Conservation (phyloP, 2,797 vertebrate genomes). For the Spea hammondii region DNA sequence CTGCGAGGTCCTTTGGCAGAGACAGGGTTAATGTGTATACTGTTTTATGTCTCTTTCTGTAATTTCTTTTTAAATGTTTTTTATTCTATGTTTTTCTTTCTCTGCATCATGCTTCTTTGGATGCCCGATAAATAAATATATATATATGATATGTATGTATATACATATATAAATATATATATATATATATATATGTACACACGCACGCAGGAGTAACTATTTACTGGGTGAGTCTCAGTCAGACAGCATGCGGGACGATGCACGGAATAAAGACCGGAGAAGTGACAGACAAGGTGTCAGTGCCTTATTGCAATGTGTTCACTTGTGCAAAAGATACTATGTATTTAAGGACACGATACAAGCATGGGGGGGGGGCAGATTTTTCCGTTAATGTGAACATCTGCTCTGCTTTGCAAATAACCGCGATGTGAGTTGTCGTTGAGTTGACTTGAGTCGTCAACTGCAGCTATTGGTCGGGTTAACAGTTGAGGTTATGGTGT, state of each 20-base stretch:
- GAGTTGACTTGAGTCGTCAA: too few species aligned
- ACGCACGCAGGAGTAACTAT: constrained; percentile 43
- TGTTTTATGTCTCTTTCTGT: background rate
- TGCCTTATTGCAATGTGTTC: constrained; percentile 12
- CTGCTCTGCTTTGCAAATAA: too few species aligned
- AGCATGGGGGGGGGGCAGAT: too few species aligned
- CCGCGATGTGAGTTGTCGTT: too few species aligned
- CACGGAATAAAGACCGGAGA: constrained; percentile 50
- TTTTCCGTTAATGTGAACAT: too few species aligned
- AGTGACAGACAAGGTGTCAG: constrained; percentile 19
- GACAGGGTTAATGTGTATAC: constrained; percentile 9
- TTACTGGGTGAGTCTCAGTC: constrained; percentile 36
- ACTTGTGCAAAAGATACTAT: background rate
- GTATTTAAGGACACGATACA: background rate
- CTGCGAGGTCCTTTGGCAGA: constrained; percentile 35
- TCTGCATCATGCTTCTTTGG: constrained; percentile 40
- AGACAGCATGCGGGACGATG: constrained; percentile 49
- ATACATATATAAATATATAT: constrained; percentile 25
- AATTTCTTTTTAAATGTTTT: background rate
- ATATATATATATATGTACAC: constrained; percentile 18
- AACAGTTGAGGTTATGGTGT: too few species aligned
- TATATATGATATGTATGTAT: constrained; percentile 36
- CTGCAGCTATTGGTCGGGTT: too few species aligned
- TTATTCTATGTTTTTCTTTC: background rate
- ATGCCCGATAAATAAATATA: constrained; percentile 32